phyloP scores from a whole-genome alignment of 2,888 invertebrate species.

The Diloba caeruleocephala region DNA sequence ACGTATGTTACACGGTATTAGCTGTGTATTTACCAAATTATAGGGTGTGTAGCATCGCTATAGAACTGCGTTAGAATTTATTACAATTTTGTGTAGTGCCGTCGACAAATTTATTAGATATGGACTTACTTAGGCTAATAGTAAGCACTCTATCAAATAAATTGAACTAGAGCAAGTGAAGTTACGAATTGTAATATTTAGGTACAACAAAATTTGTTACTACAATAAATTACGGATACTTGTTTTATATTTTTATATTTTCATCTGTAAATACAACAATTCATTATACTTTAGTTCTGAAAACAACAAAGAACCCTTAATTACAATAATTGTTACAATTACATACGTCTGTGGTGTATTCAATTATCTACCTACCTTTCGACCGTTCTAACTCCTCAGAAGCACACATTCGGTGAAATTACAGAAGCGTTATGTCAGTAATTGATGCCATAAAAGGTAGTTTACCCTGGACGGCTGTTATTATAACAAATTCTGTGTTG shows the following conservation, averaged over 20 bases:
- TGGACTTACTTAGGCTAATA: slow-evolving; percentile 26
- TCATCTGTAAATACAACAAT: no score
- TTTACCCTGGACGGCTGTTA: slow-evolving; percentile 70
- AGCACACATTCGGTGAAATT: slow-evolving; percentile 68
- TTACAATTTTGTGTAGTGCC: slow-evolving; percentile 31
- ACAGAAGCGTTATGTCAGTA: slow-evolving; percentile 72
- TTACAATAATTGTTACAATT: slow-evolving; percentile 46
- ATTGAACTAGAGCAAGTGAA: slow-evolving; percentile 13
- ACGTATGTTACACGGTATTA: slow-evolving; percentile 41
- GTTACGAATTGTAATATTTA: neutral
- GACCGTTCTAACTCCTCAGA: slow-evolving; percentile 53
- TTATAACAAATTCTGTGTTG: slow-evolving; percentile 70
- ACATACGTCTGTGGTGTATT: slow-evolving; percentile 50
- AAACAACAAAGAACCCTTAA: slow-evolving; percentile 31
- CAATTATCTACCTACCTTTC: slow-evolving; percentile 62
- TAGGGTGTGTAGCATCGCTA: slow-evolving; percentile 24
- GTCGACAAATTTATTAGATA: slow-evolving; percentile 18
- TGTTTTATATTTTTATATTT: neutral
- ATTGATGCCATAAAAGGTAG: slow-evolving; percentile 77
- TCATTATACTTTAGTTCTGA: slow-evolving; percentile 16
- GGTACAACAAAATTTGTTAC: slow-evolving; percentile 11
- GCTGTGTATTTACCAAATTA: slow-evolving; percentile 49
- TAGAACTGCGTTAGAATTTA: slow-evolving; percentile 28
- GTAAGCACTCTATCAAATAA: slow-evolving; percentile 24
- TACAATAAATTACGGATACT: no score